Evolutionary conservation across 2,888 invertebrate species (phyloP), one percentile per base, ranked within the genome.

Genomic region (Encarsia formosa): DNA sequence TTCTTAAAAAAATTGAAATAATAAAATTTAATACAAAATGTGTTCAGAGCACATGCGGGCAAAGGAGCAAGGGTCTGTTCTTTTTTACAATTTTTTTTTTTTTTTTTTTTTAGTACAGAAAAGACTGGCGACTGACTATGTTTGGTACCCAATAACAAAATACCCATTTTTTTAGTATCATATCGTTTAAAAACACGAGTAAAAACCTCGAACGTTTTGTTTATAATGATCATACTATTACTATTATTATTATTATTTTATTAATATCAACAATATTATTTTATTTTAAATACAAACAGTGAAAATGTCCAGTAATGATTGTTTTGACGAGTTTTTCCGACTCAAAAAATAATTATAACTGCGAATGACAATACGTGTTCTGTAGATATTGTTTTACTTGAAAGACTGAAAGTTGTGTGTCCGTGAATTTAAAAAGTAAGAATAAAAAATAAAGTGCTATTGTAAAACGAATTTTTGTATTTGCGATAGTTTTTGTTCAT

Each of bases 361-460:
- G 61, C 62, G 61, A 65, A 60, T 65, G 64, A 63, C 63, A 65
- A 67, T 66, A 64, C 62, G 62, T 59, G 63, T 61, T 59, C 54
- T 63, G 65, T 66, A 64, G 63, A 63, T 66, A 63, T 61, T 63
- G 62, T 65, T 69, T 69, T 61, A 68, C 63, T 69, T 64, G 61
- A 63, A 70, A 70, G 66, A 70, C 67, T 66, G 69, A 66, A 62
- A 59, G 59, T 61, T 64, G 57, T 61, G 62, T 60, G 62, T 63
- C 59, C 58, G 52, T 58, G 48, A 49, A 52, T 53, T 52, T 45
- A 35, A 46, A 43, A 50, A 37, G 38, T 11, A 23, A 44, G 8
- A 38, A 23, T 38, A 46, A 41, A 42, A 52, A 52, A 42, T 31
- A 44, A 40, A 16, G 40, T 44, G 16, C 47, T 54, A 50, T 59